Percentiles rank a stretch among this genome's conserved stretches.
phyloP scores from a whole-genome alignment of 1,140 invertebrate species.

The Lithobius niger region DNA sequence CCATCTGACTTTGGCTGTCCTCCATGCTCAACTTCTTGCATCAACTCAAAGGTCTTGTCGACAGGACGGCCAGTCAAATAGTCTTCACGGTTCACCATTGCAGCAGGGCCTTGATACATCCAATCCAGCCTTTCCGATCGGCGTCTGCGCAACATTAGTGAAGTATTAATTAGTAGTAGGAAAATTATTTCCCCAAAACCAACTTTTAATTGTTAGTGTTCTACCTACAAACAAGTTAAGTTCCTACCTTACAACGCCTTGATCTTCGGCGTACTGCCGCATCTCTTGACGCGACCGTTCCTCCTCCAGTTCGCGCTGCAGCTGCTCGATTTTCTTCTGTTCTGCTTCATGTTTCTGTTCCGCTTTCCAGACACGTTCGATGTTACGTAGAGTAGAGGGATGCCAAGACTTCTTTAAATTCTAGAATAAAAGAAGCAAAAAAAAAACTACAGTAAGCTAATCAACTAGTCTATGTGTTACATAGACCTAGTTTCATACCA shows the following conservation, averaged over 20 bases:
- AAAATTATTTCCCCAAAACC: too few species aligned
- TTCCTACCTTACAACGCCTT: constrained; percentile 33
- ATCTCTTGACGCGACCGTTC: constrained; percentile 47
- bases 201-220: too few species aligned
- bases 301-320: constrained; percentile 50
- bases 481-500: too few species aligned
- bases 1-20: too few species aligned
- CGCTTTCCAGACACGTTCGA: constrained; percentile 61
- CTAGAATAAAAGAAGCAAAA: neutral
- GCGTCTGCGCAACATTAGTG: neutral
- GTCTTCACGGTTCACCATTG: constrained; percentile 63
- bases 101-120: constrained; percentile 80
- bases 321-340: constrained; percentile 47
- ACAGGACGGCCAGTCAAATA: constrained; percentile 77
- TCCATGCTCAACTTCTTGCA: constrained; percentile 44
- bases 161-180: neutral
- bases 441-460: too few species aligned
- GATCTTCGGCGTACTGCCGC: constrained; percentile 32
- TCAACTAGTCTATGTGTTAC: too few species aligned
- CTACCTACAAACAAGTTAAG: too few species aligned
- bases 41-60: constrained; percentile 65
- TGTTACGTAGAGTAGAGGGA: constrained; percentile 59
- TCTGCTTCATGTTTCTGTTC: constrained; percentile 55
- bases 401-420: constrained; percentile 69
- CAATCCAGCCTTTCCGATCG: constrained; percentile 49